Evolutionary conservation across 2,888 invertebrate genomes (phyloP).

Genomic region (Agapostemon virescens): DNA sequence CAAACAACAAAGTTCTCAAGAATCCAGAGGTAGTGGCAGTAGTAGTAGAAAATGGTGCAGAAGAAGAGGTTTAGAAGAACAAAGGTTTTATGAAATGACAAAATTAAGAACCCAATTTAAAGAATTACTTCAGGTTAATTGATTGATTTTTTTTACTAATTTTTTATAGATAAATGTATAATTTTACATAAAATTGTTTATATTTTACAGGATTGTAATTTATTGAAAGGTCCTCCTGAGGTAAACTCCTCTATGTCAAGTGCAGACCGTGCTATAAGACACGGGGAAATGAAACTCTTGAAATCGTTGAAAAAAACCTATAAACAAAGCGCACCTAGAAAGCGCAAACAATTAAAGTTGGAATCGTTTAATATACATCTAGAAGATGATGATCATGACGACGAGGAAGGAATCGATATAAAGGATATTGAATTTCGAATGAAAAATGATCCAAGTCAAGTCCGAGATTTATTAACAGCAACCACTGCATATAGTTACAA

Average conservation of each 20-base stretch:
- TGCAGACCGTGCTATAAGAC: conserved; percentile 89
- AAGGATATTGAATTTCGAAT: conserved; percentile 93
- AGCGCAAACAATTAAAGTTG: conserved; percentile 88
- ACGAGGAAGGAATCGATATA: conserved; percentile 85
- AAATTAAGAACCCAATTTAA: conserved; percentile 95
- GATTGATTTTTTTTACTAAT: not conserved
- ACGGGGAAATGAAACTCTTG: conserved; percentile 94
- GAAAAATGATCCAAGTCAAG: conserved; percentile 87
- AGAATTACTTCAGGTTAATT: conserved; percentile 86
- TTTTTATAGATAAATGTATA: not conserved
- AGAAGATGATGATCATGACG: conserved; percentile 82
- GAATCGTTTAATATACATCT: conserved; percentile 87
- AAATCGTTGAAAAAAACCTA: conserved; percentile 89
- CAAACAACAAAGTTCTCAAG: conserved; percentile 83
- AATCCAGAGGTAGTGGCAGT: conserved; percentile 71
- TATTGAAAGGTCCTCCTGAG: conserved; percentile 82
- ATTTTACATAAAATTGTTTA: not conserved
- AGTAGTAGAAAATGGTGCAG: conserved; percentile 90
- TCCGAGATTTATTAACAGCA: conserved; percentile 85
- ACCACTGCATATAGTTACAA: conserved; percentile 85
- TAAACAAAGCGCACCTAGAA: conserved; percentile 86
- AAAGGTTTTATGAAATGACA: conserved; percentile 97
- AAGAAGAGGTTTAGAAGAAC: conserved; percentile 95
- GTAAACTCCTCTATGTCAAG: conserved; percentile 83
- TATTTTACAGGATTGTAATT: conserved; percentile 83